Conservation (phyloP, 1,140 invertebrate genomes). For the Oscheius sp. region DNA sequence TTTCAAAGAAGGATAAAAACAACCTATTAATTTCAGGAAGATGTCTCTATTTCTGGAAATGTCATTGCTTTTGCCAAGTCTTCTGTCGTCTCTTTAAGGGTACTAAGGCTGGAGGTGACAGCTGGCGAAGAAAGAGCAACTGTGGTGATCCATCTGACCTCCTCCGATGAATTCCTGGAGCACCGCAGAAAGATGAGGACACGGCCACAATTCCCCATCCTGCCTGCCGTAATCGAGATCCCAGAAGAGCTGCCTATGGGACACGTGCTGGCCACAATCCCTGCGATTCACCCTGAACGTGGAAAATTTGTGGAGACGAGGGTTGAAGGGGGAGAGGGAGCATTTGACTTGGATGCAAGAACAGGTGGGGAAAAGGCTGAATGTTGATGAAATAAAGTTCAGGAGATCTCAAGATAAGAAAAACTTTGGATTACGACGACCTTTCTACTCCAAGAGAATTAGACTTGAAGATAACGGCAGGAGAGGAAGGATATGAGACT, state of each 20-base stretch:
- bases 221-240: neutral
- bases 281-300: neutral
- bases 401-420: conserved; percentile 5
- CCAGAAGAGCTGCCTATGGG: neutral
- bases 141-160: neutral
- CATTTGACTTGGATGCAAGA: conserved; percentile 5
- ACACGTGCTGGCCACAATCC: neutral
- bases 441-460: neutral
- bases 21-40: neutral
- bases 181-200: neutral
- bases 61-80: neutral
- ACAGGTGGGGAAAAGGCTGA: neutral
- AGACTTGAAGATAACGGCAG: conserved; percentile 2
- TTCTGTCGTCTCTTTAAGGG: neutral
- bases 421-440: conserved; percentile 11
- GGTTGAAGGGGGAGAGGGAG: neutral
- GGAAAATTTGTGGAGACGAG: neutral
- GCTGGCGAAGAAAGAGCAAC: neutral
- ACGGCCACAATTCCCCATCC: neutral
- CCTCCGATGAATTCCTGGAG: neutral
- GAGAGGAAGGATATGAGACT: conserved; percentile 8
- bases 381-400: neutral
- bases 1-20: neutral
- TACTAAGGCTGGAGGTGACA: neutral
- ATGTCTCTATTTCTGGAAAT: neutral